phyloP scores from a whole-genome alignment of 2,113 vertebrate genomes.

The Zingel zingel region DNA sequence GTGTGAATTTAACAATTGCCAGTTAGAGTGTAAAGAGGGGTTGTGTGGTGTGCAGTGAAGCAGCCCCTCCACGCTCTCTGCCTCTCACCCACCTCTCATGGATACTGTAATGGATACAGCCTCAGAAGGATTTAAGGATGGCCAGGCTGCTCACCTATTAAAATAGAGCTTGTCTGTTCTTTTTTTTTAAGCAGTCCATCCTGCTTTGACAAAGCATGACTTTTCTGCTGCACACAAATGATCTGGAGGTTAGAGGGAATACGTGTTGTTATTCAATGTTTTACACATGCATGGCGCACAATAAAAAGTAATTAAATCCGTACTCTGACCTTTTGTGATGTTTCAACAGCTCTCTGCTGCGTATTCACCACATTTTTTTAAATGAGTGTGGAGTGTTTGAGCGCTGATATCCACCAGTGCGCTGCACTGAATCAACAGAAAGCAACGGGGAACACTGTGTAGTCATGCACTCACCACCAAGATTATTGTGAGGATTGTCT shows the following conservation, averaged over 20 bases:
- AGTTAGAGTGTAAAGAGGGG: conserved; percentile 62
- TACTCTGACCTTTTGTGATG: conserved; percentile 57
- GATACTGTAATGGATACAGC: conserved; percentile 73
- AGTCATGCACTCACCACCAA: conserved; percentile 59
- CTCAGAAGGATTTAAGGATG: conserved; percentile 71
- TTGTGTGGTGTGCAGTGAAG: conserved; percentile 71
- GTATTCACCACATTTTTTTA: conserved; percentile 42
- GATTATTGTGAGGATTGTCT: conserved; percentile 74
- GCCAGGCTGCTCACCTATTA: conserved; percentile 69
- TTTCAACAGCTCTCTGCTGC: conserved; percentile 49
- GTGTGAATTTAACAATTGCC: conserved; percentile 77
- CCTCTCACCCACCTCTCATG: conserved; percentile 69
- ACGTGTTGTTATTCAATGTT: conserved; percentile 17
- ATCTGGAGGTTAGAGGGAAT: neutral
- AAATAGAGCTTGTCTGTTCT: conserved; percentile 40
- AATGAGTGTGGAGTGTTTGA: conserved; percentile 56
- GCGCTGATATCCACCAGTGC: conserved; percentile 58
- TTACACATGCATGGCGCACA: neutral
- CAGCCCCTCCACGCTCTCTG: conserved; percentile 61
- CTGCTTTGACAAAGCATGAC: conserved; percentile 40
- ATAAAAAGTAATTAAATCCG: conserved; percentile 64
- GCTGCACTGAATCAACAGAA: conserved; percentile 57
- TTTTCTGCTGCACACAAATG: conserved; percentile 36
- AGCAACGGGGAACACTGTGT: conserved; percentile 60
- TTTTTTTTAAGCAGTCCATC: conserved; percentile 26